Evolutionary conservation across 2,113 vertebrate genomes (phyloP).

Genomic region (Crypturellus undulatus): DNA sequence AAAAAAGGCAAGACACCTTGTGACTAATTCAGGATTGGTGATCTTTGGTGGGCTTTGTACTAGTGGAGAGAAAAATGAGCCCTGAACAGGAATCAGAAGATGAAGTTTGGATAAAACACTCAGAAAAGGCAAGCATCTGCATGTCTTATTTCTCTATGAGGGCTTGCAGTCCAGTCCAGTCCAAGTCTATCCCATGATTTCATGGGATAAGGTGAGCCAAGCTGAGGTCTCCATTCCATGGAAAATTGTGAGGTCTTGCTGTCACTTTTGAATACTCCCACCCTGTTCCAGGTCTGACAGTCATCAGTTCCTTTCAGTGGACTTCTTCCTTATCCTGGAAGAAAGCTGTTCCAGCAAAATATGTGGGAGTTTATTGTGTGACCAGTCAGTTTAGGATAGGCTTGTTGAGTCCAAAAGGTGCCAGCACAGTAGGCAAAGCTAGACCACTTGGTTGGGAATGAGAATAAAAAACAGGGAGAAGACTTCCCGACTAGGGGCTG

Average conservation of each 20-base stretch:
- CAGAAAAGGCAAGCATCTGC: background rate
- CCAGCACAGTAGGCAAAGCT: background rate
- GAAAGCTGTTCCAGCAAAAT: background rate
- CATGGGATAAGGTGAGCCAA: background rate
- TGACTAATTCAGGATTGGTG: background rate
- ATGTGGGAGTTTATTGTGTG: background rate
- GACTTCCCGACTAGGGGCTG: background rate
- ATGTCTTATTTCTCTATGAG: background rate
- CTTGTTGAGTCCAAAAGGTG: background rate
- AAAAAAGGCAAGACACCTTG: background rate
- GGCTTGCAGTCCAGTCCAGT: background rate
- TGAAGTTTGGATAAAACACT: background rate
- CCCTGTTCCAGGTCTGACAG: background rate
- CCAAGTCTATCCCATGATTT: no score
- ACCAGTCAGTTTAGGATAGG: background rate
- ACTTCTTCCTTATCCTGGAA: background rate
- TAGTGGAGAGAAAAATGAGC: background rate
- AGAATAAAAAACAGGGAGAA: background rate
- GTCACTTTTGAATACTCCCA: background rate
- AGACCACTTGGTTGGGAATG: background rate
- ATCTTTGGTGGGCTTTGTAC: background rate
- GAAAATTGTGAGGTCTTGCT: background rate
- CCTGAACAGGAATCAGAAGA: rapidly evolving
- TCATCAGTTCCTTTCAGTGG: background rate
- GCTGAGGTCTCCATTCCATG: background rate